A percentile compares a stretch with the other conserved stretches of the same genome.
phyloP scores from a whole-genome alignment of 2,113 vertebrate species.

The Tangachromis dhanisi region DNA sequence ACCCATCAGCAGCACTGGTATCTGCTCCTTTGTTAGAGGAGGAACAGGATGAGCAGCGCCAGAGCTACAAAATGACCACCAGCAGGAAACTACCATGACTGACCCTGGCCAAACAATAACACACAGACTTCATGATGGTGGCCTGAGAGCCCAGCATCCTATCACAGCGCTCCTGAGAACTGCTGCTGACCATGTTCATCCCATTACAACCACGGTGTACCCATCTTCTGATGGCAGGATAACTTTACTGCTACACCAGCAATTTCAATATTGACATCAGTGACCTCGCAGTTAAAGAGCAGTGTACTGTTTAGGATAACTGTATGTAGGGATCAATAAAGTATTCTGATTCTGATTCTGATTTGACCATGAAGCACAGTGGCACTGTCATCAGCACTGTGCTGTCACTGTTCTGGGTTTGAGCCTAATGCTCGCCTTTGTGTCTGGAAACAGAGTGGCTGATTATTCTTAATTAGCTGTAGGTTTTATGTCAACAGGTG shows the following conservation, averaged over 20 bases:
- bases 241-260: neutral
- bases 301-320: neutral
- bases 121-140: neutral
- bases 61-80: neutral
- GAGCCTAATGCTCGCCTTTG: rapidly evolving
- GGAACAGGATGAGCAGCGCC: neutral
- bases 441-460: neutral
- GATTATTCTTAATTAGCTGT: neutral
- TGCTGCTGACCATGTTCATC: neutral
- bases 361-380: neutral
- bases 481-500: neutral
- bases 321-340: no score
- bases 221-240: neutral
- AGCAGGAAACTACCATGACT: neutral
- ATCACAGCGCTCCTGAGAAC: neutral
- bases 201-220: neutral
- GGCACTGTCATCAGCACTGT: neutral
- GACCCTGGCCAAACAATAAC: neutral
- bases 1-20: neutral
- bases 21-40: neutral
- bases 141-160: neutral
- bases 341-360: no score
- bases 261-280: rapidly evolving
- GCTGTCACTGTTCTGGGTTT: neutral
- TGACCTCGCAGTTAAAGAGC: neutral